These are phyloP conservation scores for Pomatorhinus ruficollis DNA, from an alignment of 2,113 vertebrate genomes.

Conservation along the genomic window DNA sequence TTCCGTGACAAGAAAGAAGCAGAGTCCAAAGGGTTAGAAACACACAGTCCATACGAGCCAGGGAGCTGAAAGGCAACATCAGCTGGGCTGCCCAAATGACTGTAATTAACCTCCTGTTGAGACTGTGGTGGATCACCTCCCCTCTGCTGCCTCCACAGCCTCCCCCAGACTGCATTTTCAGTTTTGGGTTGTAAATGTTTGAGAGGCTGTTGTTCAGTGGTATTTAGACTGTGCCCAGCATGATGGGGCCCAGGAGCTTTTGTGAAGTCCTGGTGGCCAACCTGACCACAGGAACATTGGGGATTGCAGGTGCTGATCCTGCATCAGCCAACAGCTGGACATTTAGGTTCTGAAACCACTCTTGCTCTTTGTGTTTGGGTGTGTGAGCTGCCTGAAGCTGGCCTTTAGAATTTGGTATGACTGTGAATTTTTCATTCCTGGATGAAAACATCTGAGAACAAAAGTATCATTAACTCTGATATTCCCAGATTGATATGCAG, in stretches of 20 bases:
- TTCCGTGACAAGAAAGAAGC: neutral
- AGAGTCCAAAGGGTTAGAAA: neutral
- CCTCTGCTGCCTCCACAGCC: neutral
- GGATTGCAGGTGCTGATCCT: neutral
- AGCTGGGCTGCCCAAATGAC: neutral
- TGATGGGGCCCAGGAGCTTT: neutral
- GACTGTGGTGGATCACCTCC: neutral
- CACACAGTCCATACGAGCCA: neutral
- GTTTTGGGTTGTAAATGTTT: neutral
- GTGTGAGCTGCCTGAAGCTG: neutral
- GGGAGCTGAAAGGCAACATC: neutral
- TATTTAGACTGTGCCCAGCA: neutral
- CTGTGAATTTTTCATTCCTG: neutral
- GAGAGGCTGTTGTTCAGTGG: neutral
- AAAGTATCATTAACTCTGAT: neutral
- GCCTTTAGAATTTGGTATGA: neutral
- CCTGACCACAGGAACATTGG: too few relatives aligned
- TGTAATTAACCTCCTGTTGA: neutral
- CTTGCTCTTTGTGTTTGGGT: neutral
- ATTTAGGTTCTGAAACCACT: neutral
- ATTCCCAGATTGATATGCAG: neutral
- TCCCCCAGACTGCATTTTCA: neutral
- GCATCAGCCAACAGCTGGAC: neutral
- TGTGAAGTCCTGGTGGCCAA: neutral
- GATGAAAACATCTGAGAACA: neutral